Conservation (phyloP, 2,113 vertebrate species). For the Muntiacus muntjak region DNA sequence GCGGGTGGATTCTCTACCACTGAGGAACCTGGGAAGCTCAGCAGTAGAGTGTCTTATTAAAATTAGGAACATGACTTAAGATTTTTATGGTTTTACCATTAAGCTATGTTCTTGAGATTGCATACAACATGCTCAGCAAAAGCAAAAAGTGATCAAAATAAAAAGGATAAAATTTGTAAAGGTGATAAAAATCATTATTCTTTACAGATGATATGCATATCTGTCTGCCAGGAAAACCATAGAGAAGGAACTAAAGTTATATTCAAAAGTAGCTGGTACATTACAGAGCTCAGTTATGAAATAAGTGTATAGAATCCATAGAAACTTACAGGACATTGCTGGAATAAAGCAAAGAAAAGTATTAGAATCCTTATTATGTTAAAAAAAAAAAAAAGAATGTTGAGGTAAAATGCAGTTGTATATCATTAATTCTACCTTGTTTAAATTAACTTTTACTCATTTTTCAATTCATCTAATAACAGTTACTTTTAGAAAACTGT, state of each 20-base stretch:
- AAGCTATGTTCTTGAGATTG: neutral
- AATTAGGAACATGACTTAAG: neutral
- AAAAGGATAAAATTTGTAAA: neutral
- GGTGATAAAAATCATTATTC: neutral
- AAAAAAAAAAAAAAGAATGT: neutral
- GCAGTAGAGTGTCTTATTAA: neutral
- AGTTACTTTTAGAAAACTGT: neutral
- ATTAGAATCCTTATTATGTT: neutral
- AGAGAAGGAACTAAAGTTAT: neutral
- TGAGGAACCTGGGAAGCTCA: neutral
- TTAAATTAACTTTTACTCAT: neutral
- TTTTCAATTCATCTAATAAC: neutral
- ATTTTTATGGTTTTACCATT: neutral
- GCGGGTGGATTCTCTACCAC: neutral
- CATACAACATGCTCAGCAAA: neutral
- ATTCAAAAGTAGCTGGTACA: neutral
- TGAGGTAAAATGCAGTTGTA: neutral
- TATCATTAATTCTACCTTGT: neutral
- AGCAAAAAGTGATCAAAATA: neutral
- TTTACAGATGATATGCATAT: neutral
- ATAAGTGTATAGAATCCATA: neutral
- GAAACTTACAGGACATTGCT: neutral
- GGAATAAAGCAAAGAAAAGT: neutral
- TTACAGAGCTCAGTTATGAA: neutral
- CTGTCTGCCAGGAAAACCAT: neutral